These are phyloP conservation scores for Oncorhynchus keta DNA, from an alignment of 2,113 vertebrate genomes.

Conservation along the genomic window DNA sequence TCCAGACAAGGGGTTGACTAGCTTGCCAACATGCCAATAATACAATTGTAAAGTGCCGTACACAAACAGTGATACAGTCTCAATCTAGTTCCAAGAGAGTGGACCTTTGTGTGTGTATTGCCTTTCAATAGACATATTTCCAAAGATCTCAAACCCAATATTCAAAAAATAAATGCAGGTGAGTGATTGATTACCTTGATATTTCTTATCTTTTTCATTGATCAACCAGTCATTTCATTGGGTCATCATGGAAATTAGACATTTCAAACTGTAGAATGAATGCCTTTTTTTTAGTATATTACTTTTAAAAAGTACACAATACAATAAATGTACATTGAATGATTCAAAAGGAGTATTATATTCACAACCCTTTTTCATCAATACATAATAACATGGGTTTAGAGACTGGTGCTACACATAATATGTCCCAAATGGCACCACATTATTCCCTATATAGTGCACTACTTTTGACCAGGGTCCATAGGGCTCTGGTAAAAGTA, in stretches of 20 bases:
- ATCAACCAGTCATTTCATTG: conserved; percentile 9
- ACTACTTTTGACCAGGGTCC: too few species aligned
- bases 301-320: conserved; percentile 41
- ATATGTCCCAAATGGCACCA: not conserved
- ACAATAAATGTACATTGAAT: conserved; percentile 50
- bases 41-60: not conserved
- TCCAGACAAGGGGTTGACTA: not conserved
- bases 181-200: not conserved
- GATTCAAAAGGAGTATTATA: conserved; percentile 50
- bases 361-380: conserved; percentile 56
- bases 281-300: conserved; percentile 34
- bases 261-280: conserved; percentile 53
- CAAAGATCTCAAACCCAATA: not conserved
- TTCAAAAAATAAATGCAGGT: not conserved
- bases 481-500: too few species aligned
- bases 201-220: conserved; percentile 7
- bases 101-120: not conserved
- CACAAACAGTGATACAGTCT: not conserved
- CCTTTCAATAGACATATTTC: not conserved
- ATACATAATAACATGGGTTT: conserved; percentile 41
- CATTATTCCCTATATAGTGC: not conserved
- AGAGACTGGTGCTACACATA: conserved; percentile 26
- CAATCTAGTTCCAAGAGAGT: not conserved
- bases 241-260: conserved; percentile 46
- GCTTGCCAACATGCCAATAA: not conserved